A percentile compares a stretch with the other conserved stretches of the same genome.
phyloP scores from a whole-genome alignment of 2,113 vertebrate species.

The Chaetops frenatus region DNA sequence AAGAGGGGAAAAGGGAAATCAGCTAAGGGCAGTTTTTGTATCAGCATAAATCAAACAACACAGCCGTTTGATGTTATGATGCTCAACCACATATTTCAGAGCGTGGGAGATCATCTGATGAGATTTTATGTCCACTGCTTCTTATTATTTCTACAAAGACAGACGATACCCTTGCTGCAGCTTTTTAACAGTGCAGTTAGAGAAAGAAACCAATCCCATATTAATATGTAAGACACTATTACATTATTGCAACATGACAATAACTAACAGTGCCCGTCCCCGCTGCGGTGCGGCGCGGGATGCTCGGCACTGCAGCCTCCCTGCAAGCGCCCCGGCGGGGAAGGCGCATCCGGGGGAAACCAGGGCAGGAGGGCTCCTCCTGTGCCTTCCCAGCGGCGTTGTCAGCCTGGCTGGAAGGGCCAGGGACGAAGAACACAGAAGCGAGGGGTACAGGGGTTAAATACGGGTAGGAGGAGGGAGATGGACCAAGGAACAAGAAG shows the following conservation, averaged over 20 bases:
- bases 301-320: too few relatives aligned
- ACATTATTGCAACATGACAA: not conserved
- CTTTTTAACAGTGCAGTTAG: not conserved
- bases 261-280: accelerated
- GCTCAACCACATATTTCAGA: not conserved
- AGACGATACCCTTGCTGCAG: not conserved
- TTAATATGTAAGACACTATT: too few relatives aligned
- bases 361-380: too few relatives aligned
- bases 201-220: not conserved
- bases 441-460: too few relatives aligned
- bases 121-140: not conserved
- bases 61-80: not conserved
- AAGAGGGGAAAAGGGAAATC: not conserved
- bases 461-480: too few relatives aligned
- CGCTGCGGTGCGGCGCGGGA: too few relatives aligned
- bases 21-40: not conserved
- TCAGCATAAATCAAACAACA: not conserved
- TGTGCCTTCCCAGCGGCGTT: too few relatives aligned
- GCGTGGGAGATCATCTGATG: not conserved
- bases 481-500: too few relatives aligned
- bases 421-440: too few relatives aligned
- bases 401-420: too few relatives aligned
- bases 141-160: not conserved
- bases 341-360: too few relatives aligned
- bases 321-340: too few relatives aligned